Evolutionary conservation across 2,113 vertebrate genomes (phyloP), one percentile per base, ranked within the genome.

Genomic region (Silurus glanis): DNA sequence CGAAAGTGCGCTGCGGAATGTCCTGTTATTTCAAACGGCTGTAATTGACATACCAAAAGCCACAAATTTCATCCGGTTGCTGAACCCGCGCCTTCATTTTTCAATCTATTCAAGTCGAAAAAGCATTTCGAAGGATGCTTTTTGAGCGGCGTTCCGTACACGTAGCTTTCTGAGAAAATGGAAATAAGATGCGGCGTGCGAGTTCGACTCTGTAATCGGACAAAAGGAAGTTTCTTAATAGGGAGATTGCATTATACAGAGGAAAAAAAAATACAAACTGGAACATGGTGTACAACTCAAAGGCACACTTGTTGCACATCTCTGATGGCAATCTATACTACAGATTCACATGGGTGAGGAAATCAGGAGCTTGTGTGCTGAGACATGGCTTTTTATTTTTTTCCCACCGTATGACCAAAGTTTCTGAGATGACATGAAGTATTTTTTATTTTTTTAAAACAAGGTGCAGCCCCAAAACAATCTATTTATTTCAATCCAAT

Each of bases 11-110:
- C 71, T 1, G n/a, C 78, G 85, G 88, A 89, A 89, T 86, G 86
- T 88, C 87, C 85, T 89, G 88, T 87, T 88, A 90, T 90, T 89
- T 85, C 88, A 89, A 84, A 88, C 55, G 74, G 67, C 79, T 71
- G 47, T 87, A 87, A 89, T 87, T 89, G 89, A 87, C 87, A 89
- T 87, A 83, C 82, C 87, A 37, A 80, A 80, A 80, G 49, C 49
- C 72, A n/a, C 21, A 89, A 82, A 88, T 72, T 37, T 84, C 84
- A 71, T 80, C 86, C 86, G 80, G 86, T 78, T 90, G 87, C 83
- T 82, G 67, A 86, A 79, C 37, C 67, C 81, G 84, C 53, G 53
- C 21, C 37, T 86, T 88, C 80, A 45, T 14, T 71, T 37, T 86
- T 69, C 17, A 25, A 47, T 49, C 21, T n/a, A 5, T 45, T 86